Evolutionary conservation across 2,888 invertebrate genomes (phyloP).

Genomic region (Dendrolimus houi): DNA sequence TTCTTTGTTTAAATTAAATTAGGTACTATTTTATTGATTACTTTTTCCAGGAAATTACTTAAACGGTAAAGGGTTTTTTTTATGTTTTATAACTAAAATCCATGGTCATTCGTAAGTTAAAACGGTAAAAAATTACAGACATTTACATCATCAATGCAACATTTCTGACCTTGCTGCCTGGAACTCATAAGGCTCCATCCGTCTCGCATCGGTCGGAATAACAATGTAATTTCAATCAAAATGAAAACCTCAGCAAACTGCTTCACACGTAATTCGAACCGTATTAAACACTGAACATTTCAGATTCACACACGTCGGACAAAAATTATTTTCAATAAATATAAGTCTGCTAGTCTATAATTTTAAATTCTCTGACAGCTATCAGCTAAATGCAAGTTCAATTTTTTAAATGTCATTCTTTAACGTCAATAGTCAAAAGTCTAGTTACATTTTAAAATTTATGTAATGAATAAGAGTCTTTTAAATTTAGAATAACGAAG

Average conservation of each 20-base stretch:
- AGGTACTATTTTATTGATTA: no score
- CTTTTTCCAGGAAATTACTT: neutral
- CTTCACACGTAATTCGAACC: neutral
- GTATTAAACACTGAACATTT: neutral
- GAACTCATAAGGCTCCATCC: conserved; percentile 25
- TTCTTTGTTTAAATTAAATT: no score
- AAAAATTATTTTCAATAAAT: no score
- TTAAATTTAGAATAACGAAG: no score
- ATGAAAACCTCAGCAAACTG: conserved; percentile 5
- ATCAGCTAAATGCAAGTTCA: no score
- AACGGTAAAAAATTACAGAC: conserved; percentile 38
- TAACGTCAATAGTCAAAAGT: no score
- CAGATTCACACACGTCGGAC: no score
- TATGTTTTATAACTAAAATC: neutral
- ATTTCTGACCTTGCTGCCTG: conserved; percentile 47
- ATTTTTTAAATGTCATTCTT: no score
- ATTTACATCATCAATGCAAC: conserved; percentile 56
- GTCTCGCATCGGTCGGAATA: conserved; percentile 14
- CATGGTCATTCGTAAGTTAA: conserved; percentile 4
- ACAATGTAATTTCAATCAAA: conserved; percentile 1
- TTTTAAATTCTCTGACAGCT: no score
- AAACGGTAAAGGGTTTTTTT: neutral
- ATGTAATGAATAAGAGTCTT: no score
- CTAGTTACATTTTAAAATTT: no score
- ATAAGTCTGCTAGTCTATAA: no score